Percentiles rank a stretch among this genome's conserved stretches.
Conservation (phyloP, 2,113 vertebrate species). For the Indri indri region DNA sequence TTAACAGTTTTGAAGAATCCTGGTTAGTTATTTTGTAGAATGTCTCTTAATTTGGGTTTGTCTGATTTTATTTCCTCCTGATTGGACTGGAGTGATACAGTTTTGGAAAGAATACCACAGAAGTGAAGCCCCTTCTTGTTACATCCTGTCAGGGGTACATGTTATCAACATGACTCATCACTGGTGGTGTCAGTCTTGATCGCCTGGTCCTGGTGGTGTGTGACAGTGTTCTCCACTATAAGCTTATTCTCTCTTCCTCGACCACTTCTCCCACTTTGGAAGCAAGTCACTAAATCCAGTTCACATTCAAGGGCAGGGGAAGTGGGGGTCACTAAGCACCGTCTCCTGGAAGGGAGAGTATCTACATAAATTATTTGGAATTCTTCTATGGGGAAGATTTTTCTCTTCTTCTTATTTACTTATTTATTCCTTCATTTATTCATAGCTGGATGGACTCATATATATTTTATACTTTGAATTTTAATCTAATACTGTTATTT, state of each 20-base stretch:
- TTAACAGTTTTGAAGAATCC: not conserved
- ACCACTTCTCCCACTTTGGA: not conserved
- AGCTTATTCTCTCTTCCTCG: too few species aligned
- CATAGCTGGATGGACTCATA: not conserved
- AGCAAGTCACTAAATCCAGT: conserved; percentile 10
- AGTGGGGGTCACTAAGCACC: not conserved
- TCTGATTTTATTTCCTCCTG: not conserved
- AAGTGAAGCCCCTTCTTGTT: not conserved
- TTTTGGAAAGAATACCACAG: not conserved
- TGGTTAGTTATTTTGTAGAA: not conserved
- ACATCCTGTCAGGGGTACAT: not conserved
- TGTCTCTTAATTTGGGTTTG: not conserved
- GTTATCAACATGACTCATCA: not conserved
- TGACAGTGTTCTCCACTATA: not conserved
- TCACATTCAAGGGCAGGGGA: not conserved
- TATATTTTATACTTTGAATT: not conserved
- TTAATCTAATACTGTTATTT: not conserved
- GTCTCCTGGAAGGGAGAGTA: not conserved
- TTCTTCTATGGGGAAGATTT: not conserved
- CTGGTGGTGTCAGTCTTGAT: not conserved
- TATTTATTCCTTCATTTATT: not conserved
- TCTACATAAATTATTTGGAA: not conserved
- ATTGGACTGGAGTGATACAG: not conserved
- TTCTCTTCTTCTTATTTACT: not conserved
- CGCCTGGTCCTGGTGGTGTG: not conserved